These are phyloP conservation scores for Apus apus DNA, from an alignment of 2,113 vertebrate species.

Conservation along the genomic window DNA sequence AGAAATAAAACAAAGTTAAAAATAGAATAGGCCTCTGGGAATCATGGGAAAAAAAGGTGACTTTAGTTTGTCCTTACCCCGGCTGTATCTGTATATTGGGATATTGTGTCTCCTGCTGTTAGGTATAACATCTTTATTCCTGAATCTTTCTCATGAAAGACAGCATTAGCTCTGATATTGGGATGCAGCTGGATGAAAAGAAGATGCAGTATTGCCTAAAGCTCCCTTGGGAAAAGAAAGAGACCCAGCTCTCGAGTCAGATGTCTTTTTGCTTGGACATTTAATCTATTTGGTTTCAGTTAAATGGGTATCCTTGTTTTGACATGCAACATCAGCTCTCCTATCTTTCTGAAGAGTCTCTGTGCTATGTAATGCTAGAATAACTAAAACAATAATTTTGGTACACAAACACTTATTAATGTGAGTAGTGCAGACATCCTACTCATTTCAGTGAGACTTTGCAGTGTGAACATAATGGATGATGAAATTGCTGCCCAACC, in stretches of 20 bases:
- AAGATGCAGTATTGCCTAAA: not conserved
- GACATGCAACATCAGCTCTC: not conserved
- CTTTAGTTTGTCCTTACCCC: conserved; percentile 21
- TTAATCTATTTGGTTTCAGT: not conserved
- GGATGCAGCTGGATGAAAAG: not conserved
- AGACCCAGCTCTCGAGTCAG: not conserved
- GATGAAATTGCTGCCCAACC: not conserved
- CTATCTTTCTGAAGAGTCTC: not conserved
- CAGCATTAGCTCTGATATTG: not conserved
- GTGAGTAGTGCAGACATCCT: not conserved
- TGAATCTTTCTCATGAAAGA: not conserved
- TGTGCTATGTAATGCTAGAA: not conserved
- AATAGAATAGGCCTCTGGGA: conserved; percentile 25
- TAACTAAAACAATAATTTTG: not conserved
- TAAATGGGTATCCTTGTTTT: not conserved
- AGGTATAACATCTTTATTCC: not conserved
- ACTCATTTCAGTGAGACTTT: not conserved
- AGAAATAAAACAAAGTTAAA: conserved; percentile 35
- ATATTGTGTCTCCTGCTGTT: not conserved
- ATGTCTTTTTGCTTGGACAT: not conserved
- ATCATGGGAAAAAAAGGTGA: conserved; percentile 14
- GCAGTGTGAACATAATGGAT: not conserved
- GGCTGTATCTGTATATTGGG: not conserved
- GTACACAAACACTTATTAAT: not conserved
- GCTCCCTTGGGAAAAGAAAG: not conserved